phyloP scores from a whole-genome alignment of 2,797 vertebrate genomes.

The Notoglanidium macrostoma region DNA sequence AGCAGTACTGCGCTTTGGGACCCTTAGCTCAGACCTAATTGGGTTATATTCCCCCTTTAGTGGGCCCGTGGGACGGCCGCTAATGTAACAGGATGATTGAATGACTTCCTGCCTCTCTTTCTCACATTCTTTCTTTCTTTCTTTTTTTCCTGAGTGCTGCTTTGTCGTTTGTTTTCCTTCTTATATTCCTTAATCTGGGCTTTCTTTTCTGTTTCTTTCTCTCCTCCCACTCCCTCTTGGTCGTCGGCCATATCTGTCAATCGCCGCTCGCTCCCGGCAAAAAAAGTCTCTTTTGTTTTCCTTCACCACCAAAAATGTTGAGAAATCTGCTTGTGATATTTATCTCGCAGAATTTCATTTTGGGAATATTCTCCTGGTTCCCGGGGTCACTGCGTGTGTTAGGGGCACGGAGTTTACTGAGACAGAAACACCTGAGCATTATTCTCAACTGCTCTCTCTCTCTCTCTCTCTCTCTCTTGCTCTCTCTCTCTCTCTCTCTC shows the following conservation, averaged over 20 bases:
- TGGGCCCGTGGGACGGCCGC: slow-evolving; percentile 32
- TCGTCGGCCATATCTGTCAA: slow-evolving; percentile 66
- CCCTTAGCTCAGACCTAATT: slow-evolving; percentile 40
- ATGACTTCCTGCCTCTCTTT: slow-evolving; percentile 36
- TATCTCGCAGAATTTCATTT: slow-evolving; percentile 58
- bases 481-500: background rate
- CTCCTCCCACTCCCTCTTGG: slow-evolving; percentile 47
- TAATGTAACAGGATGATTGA: slow-evolving; percentile 43
- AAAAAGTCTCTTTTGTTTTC: slow-evolving; percentile 49
- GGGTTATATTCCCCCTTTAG: slow-evolving; percentile 47
- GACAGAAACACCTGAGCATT: background rate
- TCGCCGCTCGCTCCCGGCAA: slow-evolving; percentile 62
- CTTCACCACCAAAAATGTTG: slow-evolving; percentile 41
- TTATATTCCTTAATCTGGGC: slow-evolving; percentile 13
- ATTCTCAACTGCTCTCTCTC: no score
- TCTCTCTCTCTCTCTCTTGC: no score
- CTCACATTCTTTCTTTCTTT: background rate
- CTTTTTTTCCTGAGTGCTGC: slow-evolving; percentile 38
- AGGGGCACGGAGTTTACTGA: slow-evolving; percentile 1
- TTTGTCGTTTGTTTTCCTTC: slow-evolving; percentile 5
- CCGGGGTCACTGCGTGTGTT: slow-evolving; percentile 29
- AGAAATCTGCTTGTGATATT: slow-evolving; percentile 54
- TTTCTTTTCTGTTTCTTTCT: slow-evolving; percentile 8
- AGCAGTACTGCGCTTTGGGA: slow-evolving; percentile 23
- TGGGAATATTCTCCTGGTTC: background rate